Conservation (phyloP, 2,888 invertebrate species). For the Anthophora plumipes region DNA sequence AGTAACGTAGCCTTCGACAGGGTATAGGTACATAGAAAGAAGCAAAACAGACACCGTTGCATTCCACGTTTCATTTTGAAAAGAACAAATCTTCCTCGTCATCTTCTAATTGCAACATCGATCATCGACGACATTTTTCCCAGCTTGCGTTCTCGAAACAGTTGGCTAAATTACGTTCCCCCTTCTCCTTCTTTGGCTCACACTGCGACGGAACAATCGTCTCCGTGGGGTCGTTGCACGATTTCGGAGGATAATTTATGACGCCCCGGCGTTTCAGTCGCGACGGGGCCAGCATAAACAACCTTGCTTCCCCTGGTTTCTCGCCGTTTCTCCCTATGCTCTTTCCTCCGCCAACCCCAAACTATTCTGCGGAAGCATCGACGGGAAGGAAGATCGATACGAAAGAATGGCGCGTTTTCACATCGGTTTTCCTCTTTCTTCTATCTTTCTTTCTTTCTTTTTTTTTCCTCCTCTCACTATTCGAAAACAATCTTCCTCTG, state of each 20-base stretch:
- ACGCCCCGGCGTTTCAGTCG: constrained; percentile 57
- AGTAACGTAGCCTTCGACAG: neutral
- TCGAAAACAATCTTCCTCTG: constrained; percentile 23
- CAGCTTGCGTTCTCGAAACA: neutral
- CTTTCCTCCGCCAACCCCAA: constrained; percentile 7
- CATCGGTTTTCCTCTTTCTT: constrained; percentile 37
- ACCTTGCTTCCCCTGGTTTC: constrained; percentile 29
- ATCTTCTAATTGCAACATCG: constrained; percentile 9
- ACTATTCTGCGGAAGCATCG: neutral
- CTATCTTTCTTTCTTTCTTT: no score
- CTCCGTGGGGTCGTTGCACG: constrained; percentile 66
- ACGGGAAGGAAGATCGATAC: constrained; percentile 59
- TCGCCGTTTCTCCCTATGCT: neutral
- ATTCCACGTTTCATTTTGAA: no score
- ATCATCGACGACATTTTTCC: constrained; percentile 7
- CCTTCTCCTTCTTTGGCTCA: neutral
- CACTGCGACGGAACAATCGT: neutral
- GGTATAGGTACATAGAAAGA: neutral
- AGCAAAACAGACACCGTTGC: no score
- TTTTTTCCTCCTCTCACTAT: constrained; percentile 5
- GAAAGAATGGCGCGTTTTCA: constrained; percentile 44
- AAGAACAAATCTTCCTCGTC: constrained; percentile 8
- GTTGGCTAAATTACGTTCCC: constrained; percentile 48
- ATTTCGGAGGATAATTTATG: constrained; percentile 71
- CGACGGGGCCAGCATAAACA: constrained; percentile 63